Evolutionary conservation across 1,140 invertebrate species (phyloP), one percentile per base, ranked within the genome.

Genomic region (Acromyrmex echinatior): DNA sequence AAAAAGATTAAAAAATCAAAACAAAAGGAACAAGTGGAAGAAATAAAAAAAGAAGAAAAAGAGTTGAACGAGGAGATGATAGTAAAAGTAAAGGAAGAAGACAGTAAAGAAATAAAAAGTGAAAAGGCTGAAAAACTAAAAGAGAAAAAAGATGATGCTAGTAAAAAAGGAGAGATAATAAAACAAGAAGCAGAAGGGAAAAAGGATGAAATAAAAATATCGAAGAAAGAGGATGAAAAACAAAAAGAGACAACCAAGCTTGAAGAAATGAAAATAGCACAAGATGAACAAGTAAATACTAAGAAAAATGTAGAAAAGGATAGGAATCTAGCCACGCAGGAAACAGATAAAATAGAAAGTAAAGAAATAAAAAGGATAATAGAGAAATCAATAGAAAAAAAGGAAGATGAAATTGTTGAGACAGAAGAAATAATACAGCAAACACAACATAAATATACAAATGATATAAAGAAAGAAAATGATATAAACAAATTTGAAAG

Each of bases 11-110:
- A 62, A 82, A 89, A 62, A 85, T 86, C 35, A n/a, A n/a, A 74
- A 39, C 80, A 90, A 66, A 71, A 58, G 45, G 71, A 84, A 18
- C 63, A 87, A 58, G 85, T 88, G 76, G 2, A 93, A 78, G 86
- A 91, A 51, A 28, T 80, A 35, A 86, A 56, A 5, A 71, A 79
- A 2, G 77, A 84, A 63, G 87, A 86, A 66, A 7, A 53, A 39
- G 74, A 84, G 16, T 70, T 73, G 3, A 65, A 87, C 12, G 12
- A 88, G 39, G 87, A 92, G 62, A 81, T 73, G 45, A 66, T 68
- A 81, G 80, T 77, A 39, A 90, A 89, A 74, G 14, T 76, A 62
- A 70, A 86, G 53, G 35, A 87, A 71, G 58, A 86, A 65, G 45
- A 63, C 10, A 45, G 0, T 1, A 68, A 91, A 31, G 63, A 84